Base-by-base conservation (phyloP, 2,113 vertebrate species). In the Hemicordylus capensis region DNA sequence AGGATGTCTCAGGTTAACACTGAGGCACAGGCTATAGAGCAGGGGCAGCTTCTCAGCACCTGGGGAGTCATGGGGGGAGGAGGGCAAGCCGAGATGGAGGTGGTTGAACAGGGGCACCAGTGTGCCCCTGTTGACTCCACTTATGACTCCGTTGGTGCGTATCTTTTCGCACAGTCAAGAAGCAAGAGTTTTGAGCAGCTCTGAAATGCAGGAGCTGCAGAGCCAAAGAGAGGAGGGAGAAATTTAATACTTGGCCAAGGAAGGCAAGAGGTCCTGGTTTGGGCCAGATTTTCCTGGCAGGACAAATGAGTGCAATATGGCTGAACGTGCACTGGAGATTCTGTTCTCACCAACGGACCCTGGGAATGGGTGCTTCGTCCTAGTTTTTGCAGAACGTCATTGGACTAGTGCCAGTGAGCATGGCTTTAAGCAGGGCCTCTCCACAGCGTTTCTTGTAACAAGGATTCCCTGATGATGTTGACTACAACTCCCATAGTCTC, bases 181-280 rank as follows among this genome's bases (percentile, higher is more conserved):
- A 2, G 34, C 6, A 20, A 39, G n/a, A 14, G 4, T 17, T 17
- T 19, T 39, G 10, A 2, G 63, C 12, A 77, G 63, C 4, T 69
- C 20, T 37, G 58, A 75, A 39, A 85, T 6, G 39, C 20, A 81
- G 61, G 77, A n/a, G n/a, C 37, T 10, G 20, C 67, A 37, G 39
- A 42, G 39, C 67, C 26, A 70, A 8, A 37, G 4, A 4, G 24
- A 22, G 39, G 46, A 76, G 85, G 56, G 42, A 89, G 39, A 76
- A 87, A 77, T 89, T 80, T 61, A 76, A 48, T 6, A 80, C 81
- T 90, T 74, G 80, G 80, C n/a, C 75, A 87, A 87, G 67, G 81
- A 58, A 17, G 89, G n/a, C 8, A 78, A 31, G 69, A 70, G 80
- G 87, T 80, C 92, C 80, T 83, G 51, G n/a, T 67, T 87, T 73